Evolutionary conservation across 2,888 invertebrate genomes (phyloP).

Genomic region (Xestoiulus laeticollis): DNA sequence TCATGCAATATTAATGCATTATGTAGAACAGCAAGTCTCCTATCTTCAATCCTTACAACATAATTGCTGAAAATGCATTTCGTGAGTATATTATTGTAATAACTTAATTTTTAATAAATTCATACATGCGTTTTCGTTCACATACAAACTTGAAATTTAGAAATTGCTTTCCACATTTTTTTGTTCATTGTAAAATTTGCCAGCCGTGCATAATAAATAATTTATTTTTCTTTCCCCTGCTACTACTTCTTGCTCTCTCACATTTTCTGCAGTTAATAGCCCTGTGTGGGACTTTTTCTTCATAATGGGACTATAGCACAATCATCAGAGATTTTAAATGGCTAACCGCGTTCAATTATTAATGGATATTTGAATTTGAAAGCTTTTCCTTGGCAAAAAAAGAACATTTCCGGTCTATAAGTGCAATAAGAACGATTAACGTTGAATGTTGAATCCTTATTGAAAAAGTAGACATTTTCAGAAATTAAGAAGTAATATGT

Average conservation of each 20-base stretch:
- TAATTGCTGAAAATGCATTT: slow-evolving; percentile 9
- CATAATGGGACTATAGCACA: neutral
- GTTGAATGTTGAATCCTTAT: neutral
- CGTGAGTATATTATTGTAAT: neutral
- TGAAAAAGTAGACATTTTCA: too few relatives aligned
- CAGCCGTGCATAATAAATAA: slow-evolving; percentile 2
- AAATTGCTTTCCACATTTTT: slow-evolving; percentile 17
- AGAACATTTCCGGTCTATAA: neutral
- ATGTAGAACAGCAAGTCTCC: neutral
- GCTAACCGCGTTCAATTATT: slow-evolving; percentile 34
- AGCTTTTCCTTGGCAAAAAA: neutral
- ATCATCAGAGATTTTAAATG: slow-evolving; percentile 13
- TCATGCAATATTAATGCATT: neutral
- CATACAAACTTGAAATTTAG: neutral
- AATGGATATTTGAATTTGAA: neutral
- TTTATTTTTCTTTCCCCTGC: neutral
- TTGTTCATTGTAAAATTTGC: slow-evolving; percentile 32
- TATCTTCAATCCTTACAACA: neutral
- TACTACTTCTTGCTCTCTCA: slow-evolving; percentile 6
- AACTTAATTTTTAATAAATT: slow-evolving; percentile 43
- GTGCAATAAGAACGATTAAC: neutral
- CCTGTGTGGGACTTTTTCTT: slow-evolving; percentile 3
- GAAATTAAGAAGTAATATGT: too few relatives aligned
- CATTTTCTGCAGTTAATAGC: slow-evolving; percentile 32
- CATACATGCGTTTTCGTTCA: neutral